Evolutionary conservation across 2,113 vertebrate species (phyloP).

Genomic region (Glaucidium brasilianum): DNA sequence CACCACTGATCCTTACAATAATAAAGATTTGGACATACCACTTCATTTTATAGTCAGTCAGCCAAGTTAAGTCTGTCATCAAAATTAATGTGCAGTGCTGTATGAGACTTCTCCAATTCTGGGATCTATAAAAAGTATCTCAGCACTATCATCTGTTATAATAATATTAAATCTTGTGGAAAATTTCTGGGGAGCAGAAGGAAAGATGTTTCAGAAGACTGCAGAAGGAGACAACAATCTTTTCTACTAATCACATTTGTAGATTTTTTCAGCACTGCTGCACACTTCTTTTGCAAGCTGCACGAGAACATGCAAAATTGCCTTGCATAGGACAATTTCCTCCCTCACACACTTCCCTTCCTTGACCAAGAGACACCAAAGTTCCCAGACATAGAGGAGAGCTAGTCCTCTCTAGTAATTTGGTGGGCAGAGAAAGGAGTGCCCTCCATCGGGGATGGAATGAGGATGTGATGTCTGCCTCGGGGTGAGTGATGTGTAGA

Average conservation of each 20-base stretch:
- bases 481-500: accelerated
- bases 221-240: background rate
- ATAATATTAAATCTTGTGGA: background rate
- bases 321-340: background rate
- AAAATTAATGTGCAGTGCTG: background rate
- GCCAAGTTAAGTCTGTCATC: background rate
- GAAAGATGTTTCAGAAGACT: background rate
- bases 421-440: background rate
- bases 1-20: background rate
- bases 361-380: background rate
- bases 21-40: background rate
- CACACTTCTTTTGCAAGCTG: background rate
- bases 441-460: background rate
- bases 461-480: accelerated
- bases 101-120: background rate
- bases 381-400: background rate
- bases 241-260: background rate
- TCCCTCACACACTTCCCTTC: background rate
- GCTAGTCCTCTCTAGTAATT: background rate
- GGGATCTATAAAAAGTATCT: background rate
- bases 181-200: background rate
- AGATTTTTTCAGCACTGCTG: background rate
- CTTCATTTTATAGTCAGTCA: background rate
- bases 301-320: background rate
- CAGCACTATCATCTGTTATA: background rate